Percentiles rank a stretch among this genome's conserved stretches.
Conservation (phyloP, 2,797 vertebrate species). For the Muscicapa striata region DNA sequence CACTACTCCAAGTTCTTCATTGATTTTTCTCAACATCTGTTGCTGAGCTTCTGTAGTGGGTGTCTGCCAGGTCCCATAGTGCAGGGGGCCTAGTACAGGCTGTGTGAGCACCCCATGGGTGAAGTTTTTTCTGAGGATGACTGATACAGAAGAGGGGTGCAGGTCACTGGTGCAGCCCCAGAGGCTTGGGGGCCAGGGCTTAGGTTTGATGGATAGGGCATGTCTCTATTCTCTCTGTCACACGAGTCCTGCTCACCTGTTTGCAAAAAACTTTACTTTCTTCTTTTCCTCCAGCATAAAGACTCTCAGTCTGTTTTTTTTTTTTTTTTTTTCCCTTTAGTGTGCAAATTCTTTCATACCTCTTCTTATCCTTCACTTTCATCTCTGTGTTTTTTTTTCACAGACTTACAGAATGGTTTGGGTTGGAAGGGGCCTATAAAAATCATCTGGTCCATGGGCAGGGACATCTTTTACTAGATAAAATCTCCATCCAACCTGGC, state of each 20-base stretch:
- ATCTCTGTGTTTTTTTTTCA: not conserved
- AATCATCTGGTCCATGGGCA: not conserved
- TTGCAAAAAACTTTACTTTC: not conserved
- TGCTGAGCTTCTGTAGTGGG: not conserved
- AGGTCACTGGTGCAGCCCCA: not conserved
- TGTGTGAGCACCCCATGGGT: rapidly evolving
- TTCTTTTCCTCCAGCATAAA: not conserved
- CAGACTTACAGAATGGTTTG: not conserved
- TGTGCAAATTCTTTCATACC: not conserved
- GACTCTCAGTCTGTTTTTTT: not conserved
- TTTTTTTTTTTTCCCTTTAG: rapidly evolving
- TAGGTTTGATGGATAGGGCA: not conserved
- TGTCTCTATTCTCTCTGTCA: not conserved
- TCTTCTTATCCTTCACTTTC: not conserved
- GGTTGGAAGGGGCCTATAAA: not conserved
- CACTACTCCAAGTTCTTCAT: not conserved
- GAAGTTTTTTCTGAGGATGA: not conserved
- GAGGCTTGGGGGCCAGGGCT: not conserved
- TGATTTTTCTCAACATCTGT: not conserved
- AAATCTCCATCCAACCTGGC: not conserved
- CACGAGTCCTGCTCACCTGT: not conserved
- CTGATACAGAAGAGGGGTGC: not conserved
- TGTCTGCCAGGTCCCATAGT: not conserved
- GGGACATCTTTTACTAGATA: not conserved
- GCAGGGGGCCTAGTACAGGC: not conserved